Evolutionary conservation across 2,797 vertebrate genomes (phyloP), one percentile per base, ranked within the genome.

Genomic region (Aldrovandia affinis): DNA sequence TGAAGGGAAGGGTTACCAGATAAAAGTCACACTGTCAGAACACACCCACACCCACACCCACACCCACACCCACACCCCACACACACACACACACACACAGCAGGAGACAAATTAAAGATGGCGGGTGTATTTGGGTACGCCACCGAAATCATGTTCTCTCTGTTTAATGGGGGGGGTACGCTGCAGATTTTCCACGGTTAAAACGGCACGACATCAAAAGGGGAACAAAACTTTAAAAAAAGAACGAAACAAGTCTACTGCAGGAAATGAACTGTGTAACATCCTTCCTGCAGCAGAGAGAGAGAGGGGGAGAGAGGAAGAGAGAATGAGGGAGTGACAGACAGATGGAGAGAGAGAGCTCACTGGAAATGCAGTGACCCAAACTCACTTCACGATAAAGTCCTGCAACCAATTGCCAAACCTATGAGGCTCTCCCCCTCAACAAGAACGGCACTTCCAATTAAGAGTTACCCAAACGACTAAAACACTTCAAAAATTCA

Each of bases 251-350:
- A 28, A 85, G 85, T 61, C 81, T 78, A 63, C 33, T 47, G 42
- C 78, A 87, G 88, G 88, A 90, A 89, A 86, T 79, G 54, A 80
- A 81, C 77, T 44, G 8, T 33, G 83, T 33, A 52, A 87, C 85
- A 87, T 90, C 87, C 89, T 90, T 90, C 88, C 87, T 87, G 47
- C 59, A 65, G 33, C 18, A 83, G 81, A 80, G 80, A n/a, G 8
- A 80, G 54, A 54, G 42, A 68, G 70, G 10, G 22, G 30, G 65
- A 33, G 50, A 55, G 70, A 30, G 22, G 4, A 12, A 18, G 0
- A 70, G 33, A 70, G 0, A 68, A 12, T 3, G 28, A 30, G 10
- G 1, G 30, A 68, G 63, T 1, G 20, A 61, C 7, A 61, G 22
- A 63, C 25, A 63, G 30, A 70, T 50, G 15, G 36, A 75, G 70